Percentiles rank a stretch among this genome's conserved stretches.
phyloP scores from a whole-genome alignment of 2,113 vertebrate species.

The Nycticorax nycticorax region DNA sequence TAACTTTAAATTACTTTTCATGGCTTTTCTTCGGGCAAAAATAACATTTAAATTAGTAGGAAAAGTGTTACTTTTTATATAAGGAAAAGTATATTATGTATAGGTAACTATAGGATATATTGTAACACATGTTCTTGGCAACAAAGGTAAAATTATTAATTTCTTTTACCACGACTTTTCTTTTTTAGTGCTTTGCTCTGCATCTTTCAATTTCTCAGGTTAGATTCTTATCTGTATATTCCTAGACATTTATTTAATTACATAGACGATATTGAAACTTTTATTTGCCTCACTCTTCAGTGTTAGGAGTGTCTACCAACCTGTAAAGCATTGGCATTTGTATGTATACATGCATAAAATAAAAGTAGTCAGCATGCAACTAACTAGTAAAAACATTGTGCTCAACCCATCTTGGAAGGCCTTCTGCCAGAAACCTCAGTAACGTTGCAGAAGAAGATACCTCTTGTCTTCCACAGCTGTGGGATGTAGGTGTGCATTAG shows the following conservation, averaged over 20 bases:
- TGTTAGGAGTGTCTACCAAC: background rate
- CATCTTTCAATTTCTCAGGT: background rate
- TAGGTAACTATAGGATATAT: background rate
- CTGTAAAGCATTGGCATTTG: background rate
- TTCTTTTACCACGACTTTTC: background rate
- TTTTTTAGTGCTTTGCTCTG: background rate
- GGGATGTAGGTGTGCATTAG: background rate
- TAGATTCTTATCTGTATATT: background rate
- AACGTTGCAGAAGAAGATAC: background rate
- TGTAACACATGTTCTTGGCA: background rate
- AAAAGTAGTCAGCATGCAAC: background rate
- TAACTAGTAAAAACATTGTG: background rate
- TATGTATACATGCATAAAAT: background rate
- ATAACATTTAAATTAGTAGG: background rate
- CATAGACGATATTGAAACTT: background rate
- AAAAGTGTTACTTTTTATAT: background rate
- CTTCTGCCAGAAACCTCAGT: background rate
- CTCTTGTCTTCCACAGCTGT: background rate
- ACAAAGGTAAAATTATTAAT: background rate
- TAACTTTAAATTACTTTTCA: background rate
- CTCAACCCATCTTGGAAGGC: background rate
- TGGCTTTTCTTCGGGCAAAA: background rate
- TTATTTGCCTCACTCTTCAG: background rate
- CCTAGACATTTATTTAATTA: background rate
- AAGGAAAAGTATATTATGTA: background rate